These are phyloP conservation scores for Tortrix viridana DNA, from an alignment of 2,888 invertebrate species.

Conservation along the genomic window DNA sequence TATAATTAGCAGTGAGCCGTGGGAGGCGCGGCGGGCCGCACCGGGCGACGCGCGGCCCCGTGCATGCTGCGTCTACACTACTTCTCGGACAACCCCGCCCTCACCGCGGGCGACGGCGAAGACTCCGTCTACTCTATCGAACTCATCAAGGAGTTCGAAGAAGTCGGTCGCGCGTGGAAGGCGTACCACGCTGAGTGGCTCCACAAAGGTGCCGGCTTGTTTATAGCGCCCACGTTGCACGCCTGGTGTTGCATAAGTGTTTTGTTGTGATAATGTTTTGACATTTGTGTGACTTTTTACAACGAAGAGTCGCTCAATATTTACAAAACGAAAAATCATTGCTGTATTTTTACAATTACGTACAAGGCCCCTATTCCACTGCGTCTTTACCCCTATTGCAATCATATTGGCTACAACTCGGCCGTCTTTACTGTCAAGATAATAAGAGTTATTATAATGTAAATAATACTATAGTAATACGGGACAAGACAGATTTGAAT, in stretches of 20 bases:
- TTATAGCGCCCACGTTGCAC: slow-evolving; percentile 47
- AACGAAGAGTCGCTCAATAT: too few relatives aligned
- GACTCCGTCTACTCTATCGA: slow-evolving; percentile 90
- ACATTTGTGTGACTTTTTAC: background rate
- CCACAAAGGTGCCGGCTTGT: slow-evolving; percentile 71
- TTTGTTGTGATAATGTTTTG: slow-evolving; percentile 28
- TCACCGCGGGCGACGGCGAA: slow-evolving; percentile 85
- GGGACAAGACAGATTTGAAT: too few relatives aligned
- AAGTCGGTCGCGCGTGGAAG: slow-evolving; percentile 90
- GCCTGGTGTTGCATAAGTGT: slow-evolving; percentile 19
- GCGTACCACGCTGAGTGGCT: slow-evolving; percentile 89
- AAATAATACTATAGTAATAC: too few relatives aligned
- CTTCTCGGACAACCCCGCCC: slow-evolving; percentile 91
- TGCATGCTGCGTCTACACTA: slow-evolving; percentile 93
- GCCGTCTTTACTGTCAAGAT: too few relatives aligned
- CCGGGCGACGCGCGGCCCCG: slow-evolving; percentile 77
- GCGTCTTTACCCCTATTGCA: too few relatives aligned
- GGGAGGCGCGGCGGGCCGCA: slow-evolving; percentile 80
- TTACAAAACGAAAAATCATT: too few relatives aligned
- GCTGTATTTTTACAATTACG: too few relatives aligned
- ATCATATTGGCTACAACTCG: too few relatives aligned
- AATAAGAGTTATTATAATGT: too few relatives aligned
- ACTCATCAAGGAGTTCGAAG: slow-evolving; percentile 94
- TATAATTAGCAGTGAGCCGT: slow-evolving; percentile 82
- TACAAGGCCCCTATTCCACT: too few relatives aligned